These are phyloP conservation scores for Gambusia affinis DNA, from an alignment of 2,113 vertebrate species.

Conservation along the genomic window DNA sequence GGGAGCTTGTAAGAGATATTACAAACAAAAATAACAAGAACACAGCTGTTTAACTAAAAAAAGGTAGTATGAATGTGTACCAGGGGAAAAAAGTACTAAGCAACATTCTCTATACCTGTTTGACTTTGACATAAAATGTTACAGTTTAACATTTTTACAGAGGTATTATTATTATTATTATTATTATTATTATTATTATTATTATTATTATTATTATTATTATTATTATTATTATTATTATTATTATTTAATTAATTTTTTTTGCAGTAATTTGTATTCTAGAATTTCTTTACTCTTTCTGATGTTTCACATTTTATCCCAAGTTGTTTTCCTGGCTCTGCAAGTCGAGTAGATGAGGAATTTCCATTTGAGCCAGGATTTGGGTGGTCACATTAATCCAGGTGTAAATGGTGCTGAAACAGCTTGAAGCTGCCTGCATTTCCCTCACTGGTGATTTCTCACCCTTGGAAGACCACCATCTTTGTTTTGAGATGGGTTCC, in stretches of 20 bases:
- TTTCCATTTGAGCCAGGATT: background rate
- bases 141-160: background rate
- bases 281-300: background rate
- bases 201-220: background rate
- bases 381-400: background rate
- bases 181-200: no score
- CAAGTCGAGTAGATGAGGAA: background rate
- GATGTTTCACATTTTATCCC: background rate
- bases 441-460: background rate
- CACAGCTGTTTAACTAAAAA: no score
- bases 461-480: background rate
- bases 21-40: no score
- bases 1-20: no score
- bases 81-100: background rate
- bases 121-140: background rate
- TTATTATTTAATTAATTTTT: background rate
- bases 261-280: background rate
- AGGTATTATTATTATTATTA: background rate
- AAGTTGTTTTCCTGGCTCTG: background rate
- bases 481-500: background rate
- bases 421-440: background rate
- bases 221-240: background rate
- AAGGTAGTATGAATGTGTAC: no score
- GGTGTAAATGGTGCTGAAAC: slow-evolving; percentile 1
- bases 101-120: background rate